Evolutionary conservation across 2,797 vertebrate genomes (phyloP).

Genomic region (Euthynnus affinis): DNA sequence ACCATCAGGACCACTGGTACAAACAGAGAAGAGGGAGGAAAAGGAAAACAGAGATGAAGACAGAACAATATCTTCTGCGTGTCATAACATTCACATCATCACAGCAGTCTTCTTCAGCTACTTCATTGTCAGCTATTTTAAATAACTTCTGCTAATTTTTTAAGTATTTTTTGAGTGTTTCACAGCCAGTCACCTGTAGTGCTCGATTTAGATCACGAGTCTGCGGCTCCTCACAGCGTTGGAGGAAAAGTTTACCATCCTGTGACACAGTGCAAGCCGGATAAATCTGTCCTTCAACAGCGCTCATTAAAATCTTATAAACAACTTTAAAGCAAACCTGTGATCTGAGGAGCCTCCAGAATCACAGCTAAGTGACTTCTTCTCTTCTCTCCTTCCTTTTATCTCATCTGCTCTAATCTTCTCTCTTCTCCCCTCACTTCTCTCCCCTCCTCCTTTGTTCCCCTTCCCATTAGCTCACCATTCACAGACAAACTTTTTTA

Average conservation of each 20-base stretch:
- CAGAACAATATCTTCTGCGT: too few relatives aligned
- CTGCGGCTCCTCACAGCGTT: not conserved
- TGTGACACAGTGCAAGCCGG: not conserved
- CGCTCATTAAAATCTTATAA: constrained; percentile 25
- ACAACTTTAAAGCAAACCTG: constrained; percentile 33
- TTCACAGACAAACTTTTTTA: constrained; percentile 28
- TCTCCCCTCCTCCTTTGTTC: constrained; percentile 19
- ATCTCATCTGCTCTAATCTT: constrained; percentile 39
- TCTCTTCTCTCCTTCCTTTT: constrained; percentile 37
- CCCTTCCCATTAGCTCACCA: not conserved
- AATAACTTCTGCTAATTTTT: not conserved
- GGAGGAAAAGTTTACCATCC: not conserved
- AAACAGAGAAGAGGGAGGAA: too few relatives aligned
- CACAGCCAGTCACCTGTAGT: not conserved
- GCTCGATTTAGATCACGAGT: not conserved
- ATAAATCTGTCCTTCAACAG: not conserved
- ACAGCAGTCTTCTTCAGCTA: not conserved
- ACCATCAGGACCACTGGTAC: not conserved
- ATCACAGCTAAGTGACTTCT: constrained; percentile 13
- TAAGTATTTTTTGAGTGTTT: not conserved
- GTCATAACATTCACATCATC: too few relatives aligned
- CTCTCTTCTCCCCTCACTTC: constrained; percentile 2
- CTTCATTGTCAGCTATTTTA: constrained; percentile 8
- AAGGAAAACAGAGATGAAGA: not conserved
- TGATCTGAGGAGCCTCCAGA: constrained; percentile 26